Evolutionary conservation across 2,797 vertebrate species (phyloP), one percentile per base, ranked within the genome.

Genomic region (Eleutherodactylus coqui): DNA sequence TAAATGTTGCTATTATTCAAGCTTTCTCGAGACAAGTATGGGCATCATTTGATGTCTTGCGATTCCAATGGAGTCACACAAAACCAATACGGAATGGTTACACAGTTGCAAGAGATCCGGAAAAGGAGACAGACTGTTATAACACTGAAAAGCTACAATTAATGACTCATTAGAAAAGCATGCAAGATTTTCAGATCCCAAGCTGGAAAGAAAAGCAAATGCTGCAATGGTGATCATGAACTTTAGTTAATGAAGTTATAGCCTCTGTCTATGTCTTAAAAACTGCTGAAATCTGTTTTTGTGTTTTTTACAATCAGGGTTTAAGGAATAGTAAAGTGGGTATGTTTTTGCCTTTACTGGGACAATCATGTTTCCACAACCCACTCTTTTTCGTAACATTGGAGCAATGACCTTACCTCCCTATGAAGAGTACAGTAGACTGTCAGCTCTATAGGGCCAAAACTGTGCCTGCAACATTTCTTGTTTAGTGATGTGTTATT

Each of bases 41-140:
- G 89, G 91, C 91, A 90, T 93, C 92, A 88, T 91, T 89, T 90
- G 87, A 89, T 90, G 90, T 90, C 90, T 90, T 92, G 90, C 91
- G 86, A 90, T 89, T 13, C 90, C 78, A 86, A 90, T 75, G 88
- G 89, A 88, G 90, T 73, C 89, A 90, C 90, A 88, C 47, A 86
- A 86, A n/a, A 89, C 88, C 87, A 91, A 91, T 89, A 89, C 88
- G 89, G 91, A 90, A 91, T 47, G 75, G 87, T 10, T 62, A 89
- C 86, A 91, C 80, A 89, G 90, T 82, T 76, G 88, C 90, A 89
- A 91, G 53, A 77, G 82, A 69, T 77, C 70, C 69, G 73, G 75
- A 81, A 86, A 86, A 90, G 89, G 89, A 89, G 88, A 89, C 83
- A 88, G 90, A 88, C 87, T 91, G 85, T 75, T 88, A 82, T 32